These are phyloP conservation scores for Romanogobio albipinnatus DNA, from an alignment of 2,113 vertebrate species.

Conservation along the genomic window DNA sequence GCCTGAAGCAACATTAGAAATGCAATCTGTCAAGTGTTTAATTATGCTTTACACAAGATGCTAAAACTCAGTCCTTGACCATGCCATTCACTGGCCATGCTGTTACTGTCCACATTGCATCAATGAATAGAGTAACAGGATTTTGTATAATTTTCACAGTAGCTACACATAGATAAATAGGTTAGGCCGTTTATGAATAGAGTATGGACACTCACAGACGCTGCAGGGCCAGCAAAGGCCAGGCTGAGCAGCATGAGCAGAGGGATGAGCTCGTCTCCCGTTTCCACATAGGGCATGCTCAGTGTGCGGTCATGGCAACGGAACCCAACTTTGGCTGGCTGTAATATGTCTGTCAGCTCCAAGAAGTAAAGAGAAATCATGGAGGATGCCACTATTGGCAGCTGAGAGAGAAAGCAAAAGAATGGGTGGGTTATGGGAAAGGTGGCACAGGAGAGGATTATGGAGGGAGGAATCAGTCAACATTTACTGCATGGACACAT, in stretches of 20 bases:
- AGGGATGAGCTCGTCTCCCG: constrained; percentile 91
- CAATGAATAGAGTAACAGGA: constrained; percentile 15
- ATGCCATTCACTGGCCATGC: background rate
- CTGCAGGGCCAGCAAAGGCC: constrained; percentile 90
- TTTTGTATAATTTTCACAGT: constrained; percentile 27
- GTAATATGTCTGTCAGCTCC: constrained; percentile 93
- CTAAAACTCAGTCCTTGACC: background rate
- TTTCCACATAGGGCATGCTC: constrained; percentile 96
- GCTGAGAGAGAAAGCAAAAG: constrained; percentile 65
- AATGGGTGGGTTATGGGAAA: constrained; percentile 29
- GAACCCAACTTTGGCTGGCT: constrained; percentile 90
- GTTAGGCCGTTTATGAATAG: constrained; percentile 37
- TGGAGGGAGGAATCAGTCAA: background rate
- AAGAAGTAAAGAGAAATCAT: constrained; percentile 94
- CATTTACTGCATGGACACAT: background rate
- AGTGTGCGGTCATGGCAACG: constrained; percentile 91
- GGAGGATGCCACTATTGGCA: constrained; percentile 94
- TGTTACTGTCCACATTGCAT: background rate
- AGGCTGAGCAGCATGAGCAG: constrained; percentile 94
- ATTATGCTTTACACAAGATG: constrained; percentile 6
- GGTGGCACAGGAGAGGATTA: constrained; percentile 40
- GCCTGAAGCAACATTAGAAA: constrained; percentile 22
- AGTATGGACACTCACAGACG: constrained; percentile 81
- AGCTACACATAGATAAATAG: constrained; percentile 22
- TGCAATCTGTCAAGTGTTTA: constrained; percentile 25